Conservation (phyloP, 2,113 vertebrate species). For the Ictalurus punctatus region DNA sequence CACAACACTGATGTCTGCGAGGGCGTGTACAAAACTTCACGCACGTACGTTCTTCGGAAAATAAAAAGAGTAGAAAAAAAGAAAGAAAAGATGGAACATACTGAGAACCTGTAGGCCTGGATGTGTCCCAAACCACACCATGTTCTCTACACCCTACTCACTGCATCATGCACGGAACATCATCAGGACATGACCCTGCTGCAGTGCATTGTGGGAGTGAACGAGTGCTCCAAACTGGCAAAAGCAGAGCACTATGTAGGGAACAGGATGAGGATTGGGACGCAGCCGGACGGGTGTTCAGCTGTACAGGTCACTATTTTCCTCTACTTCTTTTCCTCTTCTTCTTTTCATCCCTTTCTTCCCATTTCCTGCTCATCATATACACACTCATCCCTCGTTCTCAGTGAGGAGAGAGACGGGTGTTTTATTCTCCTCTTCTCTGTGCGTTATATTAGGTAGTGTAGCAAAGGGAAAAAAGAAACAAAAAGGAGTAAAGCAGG, state of each 20-base stretch:
- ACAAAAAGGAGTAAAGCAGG: not conserved
- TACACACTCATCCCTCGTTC: not conserved
- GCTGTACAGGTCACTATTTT: not conserved
- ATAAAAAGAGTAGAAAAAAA: not conserved
- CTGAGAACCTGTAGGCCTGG: not conserved
- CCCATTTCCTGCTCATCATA: not conserved
- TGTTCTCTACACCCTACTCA: not conserved
- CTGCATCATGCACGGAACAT: not conserved
- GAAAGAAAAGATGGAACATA: not conserved
- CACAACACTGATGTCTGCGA: not conserved
- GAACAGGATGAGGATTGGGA: not conserved
- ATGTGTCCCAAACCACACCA: not conserved
- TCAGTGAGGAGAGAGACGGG: not conserved
- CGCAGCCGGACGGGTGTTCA: not conserved
- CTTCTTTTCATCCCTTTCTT: not conserved
- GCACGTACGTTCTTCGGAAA: not conserved
- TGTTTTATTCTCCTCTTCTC: conserved; percentile 3
- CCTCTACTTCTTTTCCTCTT: not conserved
- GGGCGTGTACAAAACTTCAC: not conserved
- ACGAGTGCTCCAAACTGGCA: not conserved
- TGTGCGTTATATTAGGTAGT: not conserved
- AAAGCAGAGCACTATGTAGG: not conserved
- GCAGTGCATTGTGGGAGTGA: conserved; percentile 1
- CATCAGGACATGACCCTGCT: not conserved
- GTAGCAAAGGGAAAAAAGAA: not conserved